Evolutionary conservation across 2,888 invertebrate genomes (phyloP).

Genomic region (Heliconius ethilla): DNA sequence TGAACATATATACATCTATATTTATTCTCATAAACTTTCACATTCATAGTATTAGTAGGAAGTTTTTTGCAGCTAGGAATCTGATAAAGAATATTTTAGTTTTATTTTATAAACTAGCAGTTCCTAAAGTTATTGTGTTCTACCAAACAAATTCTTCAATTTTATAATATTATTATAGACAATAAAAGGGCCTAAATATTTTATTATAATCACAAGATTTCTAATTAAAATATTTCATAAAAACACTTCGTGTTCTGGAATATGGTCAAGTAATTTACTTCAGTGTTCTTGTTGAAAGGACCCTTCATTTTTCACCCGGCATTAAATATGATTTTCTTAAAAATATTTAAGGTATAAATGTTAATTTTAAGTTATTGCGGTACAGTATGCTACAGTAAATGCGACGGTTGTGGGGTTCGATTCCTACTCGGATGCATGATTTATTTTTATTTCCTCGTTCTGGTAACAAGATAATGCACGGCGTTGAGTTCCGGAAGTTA

Average conservation of each 20-base stretch:
- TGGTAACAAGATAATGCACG: neutral
- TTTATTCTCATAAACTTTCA: too few relatives aligned
- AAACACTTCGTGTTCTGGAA: slow-evolving; percentile 1
- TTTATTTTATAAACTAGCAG: neutral
- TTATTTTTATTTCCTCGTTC: neutral
- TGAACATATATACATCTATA: too few relatives aligned
- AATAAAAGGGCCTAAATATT: neutral
- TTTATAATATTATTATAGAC: neutral
- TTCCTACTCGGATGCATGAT: neutral
- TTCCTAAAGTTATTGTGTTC: neutral
- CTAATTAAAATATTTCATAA: neutral
- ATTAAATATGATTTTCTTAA: neutral
- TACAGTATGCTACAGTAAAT: neutral
- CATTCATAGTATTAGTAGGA: too few relatives aligned
- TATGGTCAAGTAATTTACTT: neutral
- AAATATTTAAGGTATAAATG: slow-evolving; percentile 4
- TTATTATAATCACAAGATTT: neutral
- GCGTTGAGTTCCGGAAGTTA: too few relatives aligned
- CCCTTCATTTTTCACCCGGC: neutral
- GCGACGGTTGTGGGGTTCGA: neutral
- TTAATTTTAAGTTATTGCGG: neutral
- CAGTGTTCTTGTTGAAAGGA: neutral
- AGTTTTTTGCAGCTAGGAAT: neutral
- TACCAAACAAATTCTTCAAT: neutral
- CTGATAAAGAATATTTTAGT: neutral